phyloP scores from a whole-genome alignment of 2,113 vertebrate species.

The Gadus chalcogrammus region DNA sequence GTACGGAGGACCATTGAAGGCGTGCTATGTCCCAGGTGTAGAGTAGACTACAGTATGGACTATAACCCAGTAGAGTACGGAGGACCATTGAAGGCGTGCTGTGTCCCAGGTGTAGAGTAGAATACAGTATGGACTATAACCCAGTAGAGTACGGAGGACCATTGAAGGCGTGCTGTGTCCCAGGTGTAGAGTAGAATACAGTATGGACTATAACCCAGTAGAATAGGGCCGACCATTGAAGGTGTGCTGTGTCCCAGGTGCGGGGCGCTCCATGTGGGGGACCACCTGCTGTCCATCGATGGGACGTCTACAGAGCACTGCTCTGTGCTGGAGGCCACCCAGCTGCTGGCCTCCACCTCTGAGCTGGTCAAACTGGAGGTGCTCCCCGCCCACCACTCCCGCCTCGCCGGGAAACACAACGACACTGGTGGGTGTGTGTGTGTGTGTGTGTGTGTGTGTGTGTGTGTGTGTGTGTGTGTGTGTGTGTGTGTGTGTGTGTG shows the following conservation, averaged over 20 bases:
- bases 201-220: no score
- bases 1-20: not conserved
- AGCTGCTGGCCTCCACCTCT: slow-evolving; percentile 84
- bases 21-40: no score
- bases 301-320: slow-evolving; percentile 94
- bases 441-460: not conserved
- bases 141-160: no score
- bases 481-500: not conserved
- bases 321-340: slow-evolving; percentile 87
- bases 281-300: slow-evolving; percentile 94
- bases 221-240: not conserved
- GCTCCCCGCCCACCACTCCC: slow-evolving; percentile 84
- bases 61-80: no score
- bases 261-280: slow-evolving; percentile 84
- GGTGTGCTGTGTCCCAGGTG: slow-evolving; percentile 70
- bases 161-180: not conserved
- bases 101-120: no score
- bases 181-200: no score
- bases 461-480: not conserved
- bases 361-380: slow-evolving; percentile 90
- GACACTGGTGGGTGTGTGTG: slow-evolving; percentile 82
- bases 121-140: no score
- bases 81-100: not conserved
- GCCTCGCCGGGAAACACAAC: slow-evolving; percentile 79
- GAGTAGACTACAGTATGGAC: no score